A percentile compares a stretch with the other conserved stretches of the same genome.
Conservation (phyloP, 2,797 vertebrate species). For the Balearica regulorum region DNA sequence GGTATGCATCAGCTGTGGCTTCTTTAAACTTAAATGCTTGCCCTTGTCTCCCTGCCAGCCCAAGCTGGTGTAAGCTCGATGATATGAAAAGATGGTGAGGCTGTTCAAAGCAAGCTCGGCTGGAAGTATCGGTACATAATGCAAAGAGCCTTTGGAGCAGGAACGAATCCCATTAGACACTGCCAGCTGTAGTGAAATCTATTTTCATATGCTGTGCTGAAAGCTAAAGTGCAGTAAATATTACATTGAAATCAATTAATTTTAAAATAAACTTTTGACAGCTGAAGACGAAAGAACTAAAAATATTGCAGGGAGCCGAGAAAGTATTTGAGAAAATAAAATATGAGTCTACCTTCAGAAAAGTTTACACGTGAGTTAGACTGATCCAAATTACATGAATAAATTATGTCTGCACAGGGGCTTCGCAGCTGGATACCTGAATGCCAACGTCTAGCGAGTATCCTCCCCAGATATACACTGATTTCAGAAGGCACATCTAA, state of each 20-base stretch:
- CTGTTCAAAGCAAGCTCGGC: neutral
- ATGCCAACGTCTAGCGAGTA: neutral
- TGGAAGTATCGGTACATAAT: neutral
- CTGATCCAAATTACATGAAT: neutral
- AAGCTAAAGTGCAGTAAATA: conserved; percentile 40
- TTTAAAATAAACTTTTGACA: conserved; percentile 1
- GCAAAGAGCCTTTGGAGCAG: neutral
- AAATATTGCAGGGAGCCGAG: neutral
- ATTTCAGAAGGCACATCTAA: neutral
- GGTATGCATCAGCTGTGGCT: neutral
- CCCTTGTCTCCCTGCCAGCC: neutral
- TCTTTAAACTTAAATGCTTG: neutral
- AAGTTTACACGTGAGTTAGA: neutral
- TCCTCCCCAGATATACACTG: neutral
- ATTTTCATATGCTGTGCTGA: neutral
- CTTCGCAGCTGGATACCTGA: neutral
- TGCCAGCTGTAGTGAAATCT: conserved; percentile 6
- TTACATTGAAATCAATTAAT: neutral
- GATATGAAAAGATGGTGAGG: neutral
- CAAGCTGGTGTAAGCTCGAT: neutral
- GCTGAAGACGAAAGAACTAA: neutral
- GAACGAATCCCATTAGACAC: conserved; percentile 3
- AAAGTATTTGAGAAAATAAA: neutral
- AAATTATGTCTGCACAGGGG: neutral
- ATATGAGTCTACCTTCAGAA: neutral